These are phyloP conservation scores for Limnephilus auricula DNA, from an alignment of 2,888 invertebrate species.

Conservation along the genomic window DNA sequence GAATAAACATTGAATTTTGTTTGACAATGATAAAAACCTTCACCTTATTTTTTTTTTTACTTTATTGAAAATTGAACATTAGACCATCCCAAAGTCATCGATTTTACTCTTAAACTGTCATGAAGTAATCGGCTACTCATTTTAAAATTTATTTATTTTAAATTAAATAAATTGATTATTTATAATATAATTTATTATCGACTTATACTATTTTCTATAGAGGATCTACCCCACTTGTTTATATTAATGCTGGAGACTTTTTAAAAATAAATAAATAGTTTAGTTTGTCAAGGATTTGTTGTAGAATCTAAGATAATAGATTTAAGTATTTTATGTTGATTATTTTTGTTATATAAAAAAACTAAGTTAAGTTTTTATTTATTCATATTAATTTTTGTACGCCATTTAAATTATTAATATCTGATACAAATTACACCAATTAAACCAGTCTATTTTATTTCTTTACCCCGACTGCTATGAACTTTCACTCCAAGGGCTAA, in stretches of 20 bases:
- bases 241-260: background rate
- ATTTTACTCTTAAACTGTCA: background rate
- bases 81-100: background rate
- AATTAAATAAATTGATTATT: background rate
- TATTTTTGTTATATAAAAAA: conserved; percentile 34
- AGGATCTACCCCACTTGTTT: background rate
- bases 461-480: background rate
- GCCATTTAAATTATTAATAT: conserved; percentile 50
- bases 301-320: conserved; percentile 61
- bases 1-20: background rate
- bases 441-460: conserved; percentile 7
- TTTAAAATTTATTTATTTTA: too few relatives aligned
- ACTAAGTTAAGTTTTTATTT: conserved; percentile 43
- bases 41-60: background rate
- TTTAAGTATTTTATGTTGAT: conserved; percentile 44
- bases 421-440: conserved; percentile 30
- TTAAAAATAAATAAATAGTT: conserved; percentile 6
- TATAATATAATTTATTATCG: background rate
- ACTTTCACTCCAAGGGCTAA: too few relatives aligned
- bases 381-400: conserved; percentile 48
- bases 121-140: too few relatives aligned
- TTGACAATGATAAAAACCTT: background rate
- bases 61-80: background rate
- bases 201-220: background rate
- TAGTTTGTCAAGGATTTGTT: conserved; percentile 61